A percentile compares a stretch with the other conserved stretches of the same genome.
phyloP scores from a whole-genome alignment of 2,888 invertebrate species.

The Drepanosiphum platanoidis region DNA sequence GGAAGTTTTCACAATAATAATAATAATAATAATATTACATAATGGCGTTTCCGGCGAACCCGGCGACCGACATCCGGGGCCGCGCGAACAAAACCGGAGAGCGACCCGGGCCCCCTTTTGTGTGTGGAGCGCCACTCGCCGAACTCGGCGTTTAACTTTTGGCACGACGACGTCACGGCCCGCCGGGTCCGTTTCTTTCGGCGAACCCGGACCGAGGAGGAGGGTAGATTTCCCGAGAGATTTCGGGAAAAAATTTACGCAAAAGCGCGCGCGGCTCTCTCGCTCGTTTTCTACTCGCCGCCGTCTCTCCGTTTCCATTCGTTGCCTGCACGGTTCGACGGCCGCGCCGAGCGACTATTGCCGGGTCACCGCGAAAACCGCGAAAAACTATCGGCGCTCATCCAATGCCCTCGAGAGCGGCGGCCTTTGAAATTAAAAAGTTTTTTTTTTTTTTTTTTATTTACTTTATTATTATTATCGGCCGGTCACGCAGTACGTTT shows the following conservation, averaged over 20 bases:
- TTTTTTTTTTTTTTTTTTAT: not conserved
- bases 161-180: constrained; percentile 15
- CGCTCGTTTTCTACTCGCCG: not conserved
- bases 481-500: not conserved
- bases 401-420: not conserved
- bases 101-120: constrained; percentile 27
- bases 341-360: not conserved
- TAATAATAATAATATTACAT: constrained; percentile 46
- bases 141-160: constrained; percentile 57
- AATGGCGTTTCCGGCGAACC: constrained; percentile 45
- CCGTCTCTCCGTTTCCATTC: not conserved
- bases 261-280: no score
- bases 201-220: not conserved
- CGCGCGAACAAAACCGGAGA: constrained; percentile 44
- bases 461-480: not conserved
- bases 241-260: not conserved
- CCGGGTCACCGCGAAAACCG: not conserved
- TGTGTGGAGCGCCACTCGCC: constrained; percentile 15
- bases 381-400: constrained; percentile 5
- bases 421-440: constrained; percentile 8
- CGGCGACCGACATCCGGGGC: constrained; percentile 37
- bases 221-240: not conserved
- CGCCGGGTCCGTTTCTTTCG: constrained; percentile 21
- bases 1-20: constrained; percentile 53
- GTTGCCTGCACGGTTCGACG: constrained; percentile 1